phyloP scores from a whole-genome alignment of 2,888 invertebrate genomes.

The Merodon equestris region DNA sequence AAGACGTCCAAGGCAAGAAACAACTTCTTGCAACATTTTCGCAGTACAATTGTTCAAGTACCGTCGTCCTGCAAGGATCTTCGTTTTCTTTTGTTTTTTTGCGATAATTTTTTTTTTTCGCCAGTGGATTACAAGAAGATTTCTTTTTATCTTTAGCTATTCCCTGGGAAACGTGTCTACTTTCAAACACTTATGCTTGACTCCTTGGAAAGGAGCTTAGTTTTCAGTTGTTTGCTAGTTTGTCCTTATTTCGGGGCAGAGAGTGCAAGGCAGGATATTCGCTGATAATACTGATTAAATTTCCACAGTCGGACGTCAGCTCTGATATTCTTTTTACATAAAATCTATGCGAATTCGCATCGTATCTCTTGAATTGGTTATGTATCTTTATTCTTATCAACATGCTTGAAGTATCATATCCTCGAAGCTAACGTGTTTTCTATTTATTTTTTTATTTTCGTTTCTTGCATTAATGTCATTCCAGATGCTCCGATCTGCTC shows the following conservation, averaged over 20 bases:
- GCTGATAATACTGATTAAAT: not conserved
- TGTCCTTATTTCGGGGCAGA: too few relatives aligned
- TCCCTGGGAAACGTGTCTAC: slow-evolving; percentile 7
- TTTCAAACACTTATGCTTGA: slow-evolving; percentile 34
- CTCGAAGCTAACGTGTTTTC: slow-evolving; percentile 30
- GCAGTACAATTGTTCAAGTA: slow-evolving; percentile 36
- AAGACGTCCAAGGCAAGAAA: not conserved
- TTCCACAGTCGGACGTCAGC: too few relatives aligned
- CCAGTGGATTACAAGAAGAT: slow-evolving; percentile 47
- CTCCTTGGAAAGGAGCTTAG: slow-evolving; percentile 14
- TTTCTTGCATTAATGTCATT: slow-evolving; percentile 44
- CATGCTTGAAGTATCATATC: too few relatives aligned
- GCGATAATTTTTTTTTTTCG: slow-evolving; percentile 27
- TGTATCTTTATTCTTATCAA: too few relatives aligned
- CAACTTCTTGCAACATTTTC: slow-evolving; percentile 23
- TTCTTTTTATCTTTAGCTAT: slow-evolving; percentile 7
- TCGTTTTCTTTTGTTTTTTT: slow-evolving; percentile 4
- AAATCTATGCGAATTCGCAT: too few relatives aligned
- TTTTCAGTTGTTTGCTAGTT: not conserved
- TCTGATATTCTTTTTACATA: too few relatives aligned
- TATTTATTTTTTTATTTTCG: not conserved
- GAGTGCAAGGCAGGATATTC: too few relatives aligned
- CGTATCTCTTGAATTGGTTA: too few relatives aligned
- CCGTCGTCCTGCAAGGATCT: slow-evolving; percentile 6
- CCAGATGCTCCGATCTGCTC: slow-evolving; percentile 85